phyloP scores from a whole-genome alignment of 2,797 vertebrate genomes.

The Sebastes alutus region DNA sequence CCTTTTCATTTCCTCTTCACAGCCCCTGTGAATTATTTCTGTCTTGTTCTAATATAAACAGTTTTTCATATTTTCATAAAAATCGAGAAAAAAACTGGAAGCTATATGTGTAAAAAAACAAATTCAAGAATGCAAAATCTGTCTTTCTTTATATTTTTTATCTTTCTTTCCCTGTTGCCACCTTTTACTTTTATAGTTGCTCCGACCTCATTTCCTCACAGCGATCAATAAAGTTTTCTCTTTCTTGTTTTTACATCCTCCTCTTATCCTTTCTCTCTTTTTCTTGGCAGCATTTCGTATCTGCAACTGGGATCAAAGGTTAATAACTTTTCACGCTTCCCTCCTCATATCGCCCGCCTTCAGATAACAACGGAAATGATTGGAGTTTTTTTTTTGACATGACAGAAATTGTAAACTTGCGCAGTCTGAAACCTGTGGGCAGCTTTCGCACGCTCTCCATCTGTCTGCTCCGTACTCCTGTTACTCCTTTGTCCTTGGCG shows the following conservation, averaged over 20 bases:
- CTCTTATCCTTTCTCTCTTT: conserved; percentile 12
- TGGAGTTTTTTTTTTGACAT: conserved; percentile 6
- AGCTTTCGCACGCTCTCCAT: neutral
- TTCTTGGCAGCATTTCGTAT: conserved; percentile 34
- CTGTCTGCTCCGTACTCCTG: neutral
- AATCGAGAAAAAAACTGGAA: neutral
- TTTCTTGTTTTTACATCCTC: conserved; percentile 4
- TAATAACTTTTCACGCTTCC: conserved; percentile 54
- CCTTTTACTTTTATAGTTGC: neutral
- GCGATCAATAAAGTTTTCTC: conserved; percentile 37
- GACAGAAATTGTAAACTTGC: conserved; percentile 2
- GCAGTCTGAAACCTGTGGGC: neutral
- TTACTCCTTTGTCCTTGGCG: conserved; percentile 31
- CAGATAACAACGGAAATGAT: conserved; percentile 22
- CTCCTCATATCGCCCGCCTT: conserved; percentile 2
- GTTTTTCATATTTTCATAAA: neutral
- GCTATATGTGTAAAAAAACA: neutral
- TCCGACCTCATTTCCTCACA: conserved; percentile 26
- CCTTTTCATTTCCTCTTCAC: conserved; percentile 24
- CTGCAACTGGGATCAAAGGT: conserved; percentile 59
- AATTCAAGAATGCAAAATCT: neutral
- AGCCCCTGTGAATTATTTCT: neutral
- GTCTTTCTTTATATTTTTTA: neutral
- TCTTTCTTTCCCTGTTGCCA: conserved; percentile 13
- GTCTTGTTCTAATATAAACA: neutral